Percentiles rank a stretch among this genome's conserved stretches.
Evolutionary conservation across 2,888 invertebrate species (phyloP).

Genomic region (Morpho deidamia): DNA sequence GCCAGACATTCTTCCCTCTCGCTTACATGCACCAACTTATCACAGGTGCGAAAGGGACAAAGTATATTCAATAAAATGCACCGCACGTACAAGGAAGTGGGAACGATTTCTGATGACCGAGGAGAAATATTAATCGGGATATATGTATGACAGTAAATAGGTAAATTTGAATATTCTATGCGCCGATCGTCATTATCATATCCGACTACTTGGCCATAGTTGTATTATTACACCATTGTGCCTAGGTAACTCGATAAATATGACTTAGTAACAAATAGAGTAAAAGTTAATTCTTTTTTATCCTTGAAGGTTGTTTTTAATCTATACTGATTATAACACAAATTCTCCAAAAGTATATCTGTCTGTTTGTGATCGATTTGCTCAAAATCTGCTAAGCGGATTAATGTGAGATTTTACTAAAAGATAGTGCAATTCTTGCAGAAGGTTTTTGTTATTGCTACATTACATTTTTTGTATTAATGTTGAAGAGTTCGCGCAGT

Average conservation of each 20-base stretch:
- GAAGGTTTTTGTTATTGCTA: too few relatives aligned
- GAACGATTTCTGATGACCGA: conserved; percentile 61
- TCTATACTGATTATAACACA: too few relatives aligned
- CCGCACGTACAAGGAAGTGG: conserved; percentile 71
- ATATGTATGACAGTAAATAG: conserved; percentile 30
- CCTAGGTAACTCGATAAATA: too few relatives aligned
- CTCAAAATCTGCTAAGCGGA: background rate
- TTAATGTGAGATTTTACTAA: too few relatives aligned
- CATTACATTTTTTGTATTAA: too few relatives aligned
- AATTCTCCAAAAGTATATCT: background rate
- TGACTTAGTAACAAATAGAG: too few relatives aligned
- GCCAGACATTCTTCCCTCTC: conserved; percentile 48
- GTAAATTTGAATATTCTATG: conserved; percentile 34
- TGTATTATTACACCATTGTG: background rate
- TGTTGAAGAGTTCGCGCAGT: too few relatives aligned
- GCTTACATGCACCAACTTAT: conserved; percentile 29
- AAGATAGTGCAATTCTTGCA: too few relatives aligned
- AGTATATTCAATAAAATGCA: conserved; percentile 55
- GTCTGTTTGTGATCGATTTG: background rate
- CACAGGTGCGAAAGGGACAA: conserved; percentile 36
- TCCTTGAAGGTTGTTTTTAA: too few relatives aligned
- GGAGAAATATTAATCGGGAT: conserved; percentile 66
- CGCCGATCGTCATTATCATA: conserved; percentile 24
- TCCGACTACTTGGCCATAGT: conserved; percentile 17
- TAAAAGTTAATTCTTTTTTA: too few relatives aligned